Base-by-base conservation (phyloP, 2,888 invertebrate genomes). In the Ypsolopha sequella region DNA sequence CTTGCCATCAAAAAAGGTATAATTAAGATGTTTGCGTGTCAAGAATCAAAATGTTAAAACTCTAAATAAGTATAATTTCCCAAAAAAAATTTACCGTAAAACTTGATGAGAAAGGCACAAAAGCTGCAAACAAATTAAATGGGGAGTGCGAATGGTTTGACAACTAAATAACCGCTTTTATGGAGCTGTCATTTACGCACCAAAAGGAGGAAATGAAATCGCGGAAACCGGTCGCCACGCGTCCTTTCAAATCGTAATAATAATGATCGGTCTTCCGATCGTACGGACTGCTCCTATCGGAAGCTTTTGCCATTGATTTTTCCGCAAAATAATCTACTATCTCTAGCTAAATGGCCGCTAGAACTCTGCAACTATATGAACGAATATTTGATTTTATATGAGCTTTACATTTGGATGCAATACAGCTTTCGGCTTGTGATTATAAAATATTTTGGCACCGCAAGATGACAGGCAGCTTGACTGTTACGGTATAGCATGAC, bases 301-400 rank as follows among this genome's bases (percentile, higher is more conserved):
- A 82, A 82, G 64, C 75, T 59, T 71, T 77, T 73, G 62, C 77
- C 81, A 82, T 85, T 81, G 80, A 84, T 85, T 86, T 84, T 82
- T 84, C 85, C 84, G 79, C 77, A 82, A 81, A 82, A 68, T 61
- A 36, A 51, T 53, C 52, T 44, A 53, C 52, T 51, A 41, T 52
- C 46, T 24, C 24, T 4, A 24, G 24, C 24, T 24, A 4, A 24
- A 24, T 24, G 4, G 24, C 24, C 24, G 24, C 24, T 24, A 24
- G 24, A 24, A 24, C 24, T 24, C 24, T 24, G 2, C 2, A 24
- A 4, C 24, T 24, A 24, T 2, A 24, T 24, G 2, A 24, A 24
- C 24, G 24, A 3, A 24, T 24, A 24, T 24, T 24, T 24, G 24
- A 24, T 24, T 24, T 24, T 24, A 24, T 24, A 24, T 24, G 24